Percentiles rank a stretch among this genome's conserved stretches.
Conservation (phyloP, 2,888 invertebrate species). For the Trachelus troglodyta region DNA sequence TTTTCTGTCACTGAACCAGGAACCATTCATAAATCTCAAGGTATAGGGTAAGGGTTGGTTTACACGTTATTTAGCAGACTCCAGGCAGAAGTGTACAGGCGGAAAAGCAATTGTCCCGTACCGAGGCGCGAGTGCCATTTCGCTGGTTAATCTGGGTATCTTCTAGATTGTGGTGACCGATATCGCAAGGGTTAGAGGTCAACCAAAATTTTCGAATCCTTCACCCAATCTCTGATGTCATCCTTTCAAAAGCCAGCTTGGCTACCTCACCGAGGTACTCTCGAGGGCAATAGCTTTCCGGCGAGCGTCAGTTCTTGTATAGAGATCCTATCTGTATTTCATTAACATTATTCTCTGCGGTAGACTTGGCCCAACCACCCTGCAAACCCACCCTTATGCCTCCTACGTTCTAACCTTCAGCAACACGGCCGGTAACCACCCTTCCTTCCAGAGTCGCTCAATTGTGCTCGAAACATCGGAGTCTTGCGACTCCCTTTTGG, state of each 20-base stretch:
- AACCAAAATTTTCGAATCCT: too few relatives aligned
- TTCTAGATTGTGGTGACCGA: too few relatives aligned
- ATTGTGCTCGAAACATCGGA: conserved; percentile 45
- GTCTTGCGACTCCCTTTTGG: neutral
- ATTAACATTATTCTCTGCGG: conserved; percentile 65
- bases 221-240: too few relatives aligned
- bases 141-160: too few relatives aligned
- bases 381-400: conserved; percentile 16
- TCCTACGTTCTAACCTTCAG: conserved; percentile 15
- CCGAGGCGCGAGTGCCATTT: too few relatives aligned
- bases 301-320: conserved; percentile 49
- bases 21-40: conserved; percentile 39
- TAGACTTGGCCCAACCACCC: conserved; percentile 46
- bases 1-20: too few relatives aligned
- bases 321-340: conserved; percentile 66
- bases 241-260: too few relatives aligned
- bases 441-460: conserved; percentile 33
- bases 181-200: too few relatives aligned
- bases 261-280: neutral
- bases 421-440: conserved; percentile 23
- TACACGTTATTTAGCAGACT: conserved; percentile 51
- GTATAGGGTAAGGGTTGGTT: conserved; percentile 44
- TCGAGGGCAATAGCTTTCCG: conserved; percentile 51
- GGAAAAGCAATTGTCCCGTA: conserved; percentile 35
- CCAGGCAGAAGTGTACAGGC: conserved; percentile 17